Evolutionary conservation across 1,140 invertebrate genomes (phyloP).

Genomic region (Battus philenor): DNA sequence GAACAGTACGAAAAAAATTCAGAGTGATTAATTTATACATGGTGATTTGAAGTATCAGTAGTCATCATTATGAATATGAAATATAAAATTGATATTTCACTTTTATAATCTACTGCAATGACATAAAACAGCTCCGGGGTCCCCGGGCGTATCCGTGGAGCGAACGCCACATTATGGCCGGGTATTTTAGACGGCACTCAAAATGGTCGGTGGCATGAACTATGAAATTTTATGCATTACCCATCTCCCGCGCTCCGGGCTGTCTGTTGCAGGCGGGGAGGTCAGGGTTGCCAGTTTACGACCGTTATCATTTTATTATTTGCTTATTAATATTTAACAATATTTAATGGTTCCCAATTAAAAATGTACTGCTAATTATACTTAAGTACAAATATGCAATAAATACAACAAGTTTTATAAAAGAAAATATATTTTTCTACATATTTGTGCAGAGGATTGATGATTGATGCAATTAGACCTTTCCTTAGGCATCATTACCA

Average conservation of each 20-base stretch:
- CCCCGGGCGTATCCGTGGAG: neutral
- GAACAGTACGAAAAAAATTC: neutral
- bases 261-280: slow-evolving; percentile 30
- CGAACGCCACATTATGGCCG: slow-evolving; percentile 19
- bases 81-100: slow-evolving; percentile 1
- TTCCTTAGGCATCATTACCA: too few species aligned
- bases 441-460: too few species aligned
- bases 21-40: neutral
- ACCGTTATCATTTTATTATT: too few species aligned
- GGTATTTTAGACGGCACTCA: slow-evolving; percentile 22
- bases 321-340: too few species aligned
- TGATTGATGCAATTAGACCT: too few species aligned
- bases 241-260: slow-evolving; percentile 28
- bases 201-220: slow-evolving; percentile 20
- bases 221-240: slow-evolving; percentile 43
- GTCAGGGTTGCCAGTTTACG: neutral
- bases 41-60: too few species aligned
- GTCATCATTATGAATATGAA: too few species aligned
- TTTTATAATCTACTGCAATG: slow-evolving; percentile 3
- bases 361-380: neutral
- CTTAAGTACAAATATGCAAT: too few species aligned
- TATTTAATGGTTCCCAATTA: too few species aligned
- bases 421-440: too few species aligned
- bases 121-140: slow-evolving; percentile 5
- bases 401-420: too few species aligned